Evolutionary conservation across 2,113 vertebrate species (phyloP).

Genomic region (Romanogobio albipinnatus): DNA sequence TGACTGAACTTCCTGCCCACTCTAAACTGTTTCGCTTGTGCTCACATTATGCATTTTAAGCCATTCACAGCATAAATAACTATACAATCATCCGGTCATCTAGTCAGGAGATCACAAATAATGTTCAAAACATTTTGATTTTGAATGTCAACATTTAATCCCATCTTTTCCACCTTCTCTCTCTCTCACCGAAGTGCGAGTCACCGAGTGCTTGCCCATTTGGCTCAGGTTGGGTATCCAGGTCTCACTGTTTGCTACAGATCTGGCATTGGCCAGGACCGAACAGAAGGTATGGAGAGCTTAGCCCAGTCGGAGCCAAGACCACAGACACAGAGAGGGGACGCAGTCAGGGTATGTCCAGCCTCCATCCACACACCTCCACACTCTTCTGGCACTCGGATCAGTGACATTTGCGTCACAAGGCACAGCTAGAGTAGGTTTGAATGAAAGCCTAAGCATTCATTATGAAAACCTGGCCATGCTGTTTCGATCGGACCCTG

Average conservation of each 20-base stretch:
- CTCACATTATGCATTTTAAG: background rate
- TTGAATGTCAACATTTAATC: background rate
- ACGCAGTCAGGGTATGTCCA: conserved; percentile 36
- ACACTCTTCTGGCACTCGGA: conserved; percentile 46
- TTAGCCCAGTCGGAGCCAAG: conserved; percentile 66
- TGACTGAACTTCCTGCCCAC: conserved; percentile 25
- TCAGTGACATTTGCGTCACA: conserved; percentile 54
- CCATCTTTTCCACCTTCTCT: background rate
- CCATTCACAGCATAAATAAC: background rate
- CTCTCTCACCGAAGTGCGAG: conserved; percentile 3
- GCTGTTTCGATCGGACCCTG: conserved; percentile 13
- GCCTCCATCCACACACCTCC: conserved; percentile 48
- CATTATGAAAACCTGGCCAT: conserved; percentile 41
- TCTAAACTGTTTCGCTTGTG: background rate
- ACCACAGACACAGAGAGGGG: conserved; percentile 50
- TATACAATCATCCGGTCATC: background rate
- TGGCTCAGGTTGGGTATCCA: conserved; percentile 32
- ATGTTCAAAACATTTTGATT: background rate
- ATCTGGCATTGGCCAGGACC: conserved; percentile 64
- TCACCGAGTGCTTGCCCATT: conserved; percentile 2
- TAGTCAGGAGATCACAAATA: background rate
- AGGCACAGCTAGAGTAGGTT: conserved; percentile 31
- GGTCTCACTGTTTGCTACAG: conserved; percentile 39
- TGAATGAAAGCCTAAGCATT: conserved; percentile 41
- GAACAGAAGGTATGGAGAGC: conserved; percentile 72